These are phyloP conservation scores for Mellivora capensis DNA, from an alignment of 2,113 vertebrate genomes.

Conservation along the genomic window DNA sequence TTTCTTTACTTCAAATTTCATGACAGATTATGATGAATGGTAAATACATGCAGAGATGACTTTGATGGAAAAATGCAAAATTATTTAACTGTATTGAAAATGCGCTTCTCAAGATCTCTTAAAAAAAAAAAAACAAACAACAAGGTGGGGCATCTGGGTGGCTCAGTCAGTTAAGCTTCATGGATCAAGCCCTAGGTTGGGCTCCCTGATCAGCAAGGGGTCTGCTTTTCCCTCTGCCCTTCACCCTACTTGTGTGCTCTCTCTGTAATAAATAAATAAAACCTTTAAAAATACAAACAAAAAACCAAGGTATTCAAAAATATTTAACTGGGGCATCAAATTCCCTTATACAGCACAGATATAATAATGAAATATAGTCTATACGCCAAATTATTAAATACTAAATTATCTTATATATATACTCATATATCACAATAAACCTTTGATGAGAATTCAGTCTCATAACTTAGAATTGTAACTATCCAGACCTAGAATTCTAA, in stretches of 20 bases:
- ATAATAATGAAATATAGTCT: conserved; percentile 13
- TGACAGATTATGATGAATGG: background rate
- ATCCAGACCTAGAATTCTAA: background rate
- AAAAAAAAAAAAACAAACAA: background rate
- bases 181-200: too few species aligned
- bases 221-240: too few species aligned
- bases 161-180: too few species aligned
- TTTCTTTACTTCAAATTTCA: background rate
- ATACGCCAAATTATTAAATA: background rate
- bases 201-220: too few species aligned
- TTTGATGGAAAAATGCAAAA: background rate
- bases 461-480: background rate
- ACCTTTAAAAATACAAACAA: too few species aligned
- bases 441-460: conserved; percentile 13
- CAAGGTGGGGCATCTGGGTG: too few species aligned
- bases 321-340: background rate
- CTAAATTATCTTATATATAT: background rate
- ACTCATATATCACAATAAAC: background rate
- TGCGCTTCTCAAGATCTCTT: background rate
- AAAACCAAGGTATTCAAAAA: background rate
- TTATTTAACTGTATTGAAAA: background rate
- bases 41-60: background rate
- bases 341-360: background rate
- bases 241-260: too few species aligned
- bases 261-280: too few species aligned